phyloP scores from a whole-genome alignment of 2,797 vertebrate species.

The Rhinophrynus dorsalis region DNA sequence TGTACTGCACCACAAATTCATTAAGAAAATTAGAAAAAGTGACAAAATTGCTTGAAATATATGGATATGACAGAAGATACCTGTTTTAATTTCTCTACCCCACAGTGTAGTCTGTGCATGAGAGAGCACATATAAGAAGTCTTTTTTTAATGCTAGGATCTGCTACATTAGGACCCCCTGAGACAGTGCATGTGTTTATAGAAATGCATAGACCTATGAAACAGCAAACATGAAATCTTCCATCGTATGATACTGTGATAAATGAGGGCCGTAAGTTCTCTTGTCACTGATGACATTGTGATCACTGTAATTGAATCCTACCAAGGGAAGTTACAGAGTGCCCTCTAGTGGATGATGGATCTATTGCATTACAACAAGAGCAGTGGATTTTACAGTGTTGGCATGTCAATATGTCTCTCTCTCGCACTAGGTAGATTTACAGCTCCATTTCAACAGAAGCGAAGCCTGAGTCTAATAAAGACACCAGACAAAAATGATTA shows the following conservation, averaged over 20 bases:
- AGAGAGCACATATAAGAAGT: too few species aligned
- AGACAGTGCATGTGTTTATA: background rate
- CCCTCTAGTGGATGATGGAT: conserved; percentile 31
- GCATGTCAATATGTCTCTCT: conserved; percentile 2
- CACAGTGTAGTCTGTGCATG: too few species aligned
- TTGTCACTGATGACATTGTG: conserved; percentile 39
- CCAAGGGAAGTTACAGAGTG: conserved; percentile 36
- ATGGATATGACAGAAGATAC: too few species aligned
- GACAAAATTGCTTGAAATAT: too few species aligned
- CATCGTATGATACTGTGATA: conserved; percentile 27
- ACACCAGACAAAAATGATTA: too few species aligned
- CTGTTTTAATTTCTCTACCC: too few species aligned
- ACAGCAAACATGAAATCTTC: conserved; percentile 10
- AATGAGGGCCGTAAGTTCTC: conserved; percentile 14
- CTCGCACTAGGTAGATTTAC: background rate
- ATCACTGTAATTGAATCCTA: conserved; percentile 17
- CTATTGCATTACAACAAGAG: background rate
- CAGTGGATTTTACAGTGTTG: conserved; percentile 2
- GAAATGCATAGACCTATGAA: background rate
- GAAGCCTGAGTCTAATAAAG: too few species aligned
- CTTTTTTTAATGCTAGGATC: too few species aligned
- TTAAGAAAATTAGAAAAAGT: too few species aligned
- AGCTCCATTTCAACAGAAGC: conserved; percentile 38
- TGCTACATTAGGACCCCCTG: background rate
- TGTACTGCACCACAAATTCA: too few species aligned